Percentiles rank a stretch among this genome's conserved stretches.
Conservation (phyloP, 2,113 vertebrate genomes). For the Poecile atricapillus region DNA sequence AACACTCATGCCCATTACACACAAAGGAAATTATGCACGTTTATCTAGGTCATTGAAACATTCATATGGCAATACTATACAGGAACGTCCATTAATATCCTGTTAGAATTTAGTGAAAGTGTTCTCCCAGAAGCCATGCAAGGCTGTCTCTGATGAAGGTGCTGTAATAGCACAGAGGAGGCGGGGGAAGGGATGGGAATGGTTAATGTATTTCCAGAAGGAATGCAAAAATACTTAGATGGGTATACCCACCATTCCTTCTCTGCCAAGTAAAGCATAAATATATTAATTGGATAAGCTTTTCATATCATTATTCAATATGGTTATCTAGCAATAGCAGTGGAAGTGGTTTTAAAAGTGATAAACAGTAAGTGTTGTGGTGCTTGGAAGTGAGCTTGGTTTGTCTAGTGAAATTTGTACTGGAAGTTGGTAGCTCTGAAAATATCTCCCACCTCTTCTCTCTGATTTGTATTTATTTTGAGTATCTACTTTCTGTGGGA, state of each 20-base stretch:
- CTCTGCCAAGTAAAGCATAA: slow-evolving; percentile 6
- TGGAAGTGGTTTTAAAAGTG: not conserved
- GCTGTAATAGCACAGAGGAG: not conserved
- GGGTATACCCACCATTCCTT: not conserved
- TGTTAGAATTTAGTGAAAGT: slow-evolving; percentile 36
- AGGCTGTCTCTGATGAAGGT: not conserved
- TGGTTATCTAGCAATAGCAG: not conserved
- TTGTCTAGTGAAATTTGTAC: not conserved
- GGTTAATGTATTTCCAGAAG: not conserved
- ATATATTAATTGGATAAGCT: not conserved
- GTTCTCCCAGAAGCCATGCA: slow-evolving; percentile 23
- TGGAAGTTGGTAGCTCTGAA: slow-evolving; percentile 15
- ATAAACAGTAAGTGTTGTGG: not conserved
- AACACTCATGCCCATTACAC: slow-evolving; percentile 60
- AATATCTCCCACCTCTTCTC: not conserved
- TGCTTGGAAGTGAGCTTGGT: not conserved
- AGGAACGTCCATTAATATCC: slow-evolving; percentile 52
- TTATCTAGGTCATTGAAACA: slow-evolving; percentile 62
- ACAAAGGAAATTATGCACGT: slow-evolving; percentile 66
- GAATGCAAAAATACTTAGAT: not conserved
- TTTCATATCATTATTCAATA: not conserved
- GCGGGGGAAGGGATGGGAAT: not conserved
- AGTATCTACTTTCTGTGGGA: not conserved
- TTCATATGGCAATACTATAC: slow-evolving; percentile 23
- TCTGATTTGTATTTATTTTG: not conserved